Base-by-base conservation (phyloP, 2,888 invertebrate genomes). In the Microctonus hyperodae region DNA sequence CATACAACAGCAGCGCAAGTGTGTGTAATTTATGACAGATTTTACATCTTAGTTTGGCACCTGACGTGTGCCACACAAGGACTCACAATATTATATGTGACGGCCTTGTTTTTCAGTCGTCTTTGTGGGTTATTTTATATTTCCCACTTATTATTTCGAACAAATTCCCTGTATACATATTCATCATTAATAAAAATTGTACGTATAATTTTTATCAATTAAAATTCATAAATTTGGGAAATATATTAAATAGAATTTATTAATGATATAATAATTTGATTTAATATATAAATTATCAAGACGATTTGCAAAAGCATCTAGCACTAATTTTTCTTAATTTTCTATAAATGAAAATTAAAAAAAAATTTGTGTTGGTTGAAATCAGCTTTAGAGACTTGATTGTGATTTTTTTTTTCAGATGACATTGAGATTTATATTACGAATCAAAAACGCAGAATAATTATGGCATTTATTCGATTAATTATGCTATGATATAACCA, bases 61-160 rank as follows among this genome's bases (percentile, higher is more conserved):
- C 33, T 57, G 57, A 35, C 33, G 35, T 35, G 33, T 57, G 31
- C 20, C 55, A n/a, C 16, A 20, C 44, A 44, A 44, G 28, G 55
- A 55, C n/a, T n/a, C n/a, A n/a, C n/a, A n/a, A 13, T 20, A 10
- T 16, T 37, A 35, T 11, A 7, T 25, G 33, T 22, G 13, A 35
- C 57, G n/a, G 31, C 33, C 33, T 35, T 33, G 23, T 33, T 33
- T n/a, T n/a, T 57, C 22, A 22, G 20, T 20, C 20, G 57, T 9
- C 35, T 57, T 31, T 57, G 31, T 57, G 20, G 11, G 22, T 22
- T 33, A 56, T 33, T 35, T 57, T 55, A 31, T 55, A 0, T n/a
- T 33, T n/a, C 9, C 16, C 7, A 16, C 2, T 51, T 11, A 11
- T 51, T 51, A 23, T 51, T 51, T 51, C 25, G 50, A 50, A 50